Percentiles rank a stretch among this genome's conserved stretches.
phyloP scores from a whole-genome alignment of 2,888 invertebrate genomes.

The Formica aserva region DNA sequence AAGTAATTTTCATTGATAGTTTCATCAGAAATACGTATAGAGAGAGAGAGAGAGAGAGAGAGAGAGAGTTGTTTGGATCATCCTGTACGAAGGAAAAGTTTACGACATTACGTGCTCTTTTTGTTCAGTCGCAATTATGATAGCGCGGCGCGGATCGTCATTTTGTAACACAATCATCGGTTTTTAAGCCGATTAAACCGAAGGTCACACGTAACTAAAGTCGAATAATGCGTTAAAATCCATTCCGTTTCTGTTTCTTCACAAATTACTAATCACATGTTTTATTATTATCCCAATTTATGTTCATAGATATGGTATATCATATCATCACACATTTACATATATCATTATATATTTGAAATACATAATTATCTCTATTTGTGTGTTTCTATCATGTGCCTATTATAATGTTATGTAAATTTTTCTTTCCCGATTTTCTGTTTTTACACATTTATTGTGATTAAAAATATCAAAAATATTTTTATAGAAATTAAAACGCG shows the following conservation, averaged over 20 bases:
- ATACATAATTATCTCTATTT: background rate
- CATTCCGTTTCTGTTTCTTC: background rate
- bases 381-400: background rate
- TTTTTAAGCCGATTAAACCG: slow-evolving; percentile 20
- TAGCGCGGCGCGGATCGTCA: background rate
- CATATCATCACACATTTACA: background rate
- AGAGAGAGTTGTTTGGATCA: background rate
- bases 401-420: background rate
- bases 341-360: background rate
- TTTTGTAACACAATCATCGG: slow-evolving; percentile 4
- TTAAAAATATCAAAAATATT: background rate
- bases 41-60: too few relatives aligned
- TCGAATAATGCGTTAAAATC: background rate
- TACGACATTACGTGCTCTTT: background rate
- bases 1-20: background rate
- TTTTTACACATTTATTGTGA: background rate
- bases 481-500: background rate
- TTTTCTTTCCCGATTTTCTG: background rate
- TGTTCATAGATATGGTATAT: background rate
- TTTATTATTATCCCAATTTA: background rate
- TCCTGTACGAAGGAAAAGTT: too few relatives aligned
- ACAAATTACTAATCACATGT: background rate
- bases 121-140: background rate
- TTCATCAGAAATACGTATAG: slow-evolving; percentile 5
- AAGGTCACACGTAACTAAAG: background rate